phyloP scores from a whole-genome alignment of 2,888 invertebrate genomes.

The Timema podura region DNA sequence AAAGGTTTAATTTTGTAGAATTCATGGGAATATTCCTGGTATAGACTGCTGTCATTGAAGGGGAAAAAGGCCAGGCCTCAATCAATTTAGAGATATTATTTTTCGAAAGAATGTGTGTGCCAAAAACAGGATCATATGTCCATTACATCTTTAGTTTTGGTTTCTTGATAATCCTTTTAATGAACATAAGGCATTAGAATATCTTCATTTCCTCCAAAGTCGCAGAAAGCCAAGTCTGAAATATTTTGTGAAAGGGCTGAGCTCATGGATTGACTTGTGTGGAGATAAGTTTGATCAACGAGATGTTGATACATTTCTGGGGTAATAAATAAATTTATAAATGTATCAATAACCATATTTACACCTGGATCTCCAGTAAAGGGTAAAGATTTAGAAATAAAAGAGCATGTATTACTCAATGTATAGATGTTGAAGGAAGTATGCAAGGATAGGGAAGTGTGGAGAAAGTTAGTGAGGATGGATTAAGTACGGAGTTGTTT shows the following conservation, averaged over 20 bases:
- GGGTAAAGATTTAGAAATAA: too few relatives aligned
- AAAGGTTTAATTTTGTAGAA: slow-evolving; percentile 4
- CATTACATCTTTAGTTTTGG: not conserved
- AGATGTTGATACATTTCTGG: not conserved
- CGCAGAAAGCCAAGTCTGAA: not conserved
- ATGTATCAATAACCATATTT: not conserved
- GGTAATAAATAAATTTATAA: not conserved
- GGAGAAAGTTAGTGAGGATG: too few relatives aligned
- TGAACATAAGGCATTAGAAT: not conserved
- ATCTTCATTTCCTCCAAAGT: not conserved
- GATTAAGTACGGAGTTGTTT: too few relatives aligned
- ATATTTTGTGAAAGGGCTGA: not conserved
- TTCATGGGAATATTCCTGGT: not conserved
- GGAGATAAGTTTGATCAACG: not conserved
- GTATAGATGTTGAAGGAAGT: too few relatives aligned
- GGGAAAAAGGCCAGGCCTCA: slow-evolving; percentile 14
- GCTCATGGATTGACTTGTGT: too few relatives aligned
- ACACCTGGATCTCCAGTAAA: too few relatives aligned
- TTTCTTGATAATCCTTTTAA: not conserved
- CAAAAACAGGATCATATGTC: not conserved
- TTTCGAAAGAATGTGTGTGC: not conserved
- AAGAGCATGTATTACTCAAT: too few relatives aligned
- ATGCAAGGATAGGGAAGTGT: too few relatives aligned
- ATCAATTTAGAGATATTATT: slow-evolving; percentile 17
- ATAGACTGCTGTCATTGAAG: slow-evolving; percentile 1